A percentile compares a stretch with the other conserved stretches of the same genome.
These are phyloP conservation scores for Conus canariensis DNA, from an alignment of 2,888 invertebrate genomes.

Conservation along the genomic window DNA sequence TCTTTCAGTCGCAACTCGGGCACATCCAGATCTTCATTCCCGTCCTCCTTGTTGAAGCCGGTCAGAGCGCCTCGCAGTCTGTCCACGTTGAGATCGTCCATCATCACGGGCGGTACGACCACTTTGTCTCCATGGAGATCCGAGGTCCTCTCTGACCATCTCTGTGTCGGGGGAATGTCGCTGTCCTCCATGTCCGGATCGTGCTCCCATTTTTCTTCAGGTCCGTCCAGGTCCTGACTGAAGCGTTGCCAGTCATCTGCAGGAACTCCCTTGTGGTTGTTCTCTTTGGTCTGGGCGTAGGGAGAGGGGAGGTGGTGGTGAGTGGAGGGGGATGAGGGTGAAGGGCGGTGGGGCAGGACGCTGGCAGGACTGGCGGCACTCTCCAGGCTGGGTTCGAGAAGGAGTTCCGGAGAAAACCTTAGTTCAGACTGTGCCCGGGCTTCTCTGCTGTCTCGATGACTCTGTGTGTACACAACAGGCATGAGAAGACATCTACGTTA, in stretches of 20 bases:
- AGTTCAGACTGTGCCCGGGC: neutral
- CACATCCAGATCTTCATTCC: neutral
- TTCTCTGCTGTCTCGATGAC: neutral
- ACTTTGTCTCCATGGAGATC: neutral
- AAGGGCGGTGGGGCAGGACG: neutral
- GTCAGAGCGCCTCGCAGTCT: neutral
- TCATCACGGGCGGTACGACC: neutral
- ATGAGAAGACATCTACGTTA: too few species aligned
- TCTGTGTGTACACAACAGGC: neutral
- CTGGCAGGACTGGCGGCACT: slow-evolving; percentile 7
- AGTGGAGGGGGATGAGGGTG: neutral
- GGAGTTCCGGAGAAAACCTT: neutral
- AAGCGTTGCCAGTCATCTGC: neutral
- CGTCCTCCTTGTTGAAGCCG: neutral
- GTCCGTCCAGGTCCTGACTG: neutral
- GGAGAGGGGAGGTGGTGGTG: neutral
- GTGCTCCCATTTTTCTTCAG: neutral
- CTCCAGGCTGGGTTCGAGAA: slow-evolving; percentile 3
- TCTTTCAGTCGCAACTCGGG: neutral
- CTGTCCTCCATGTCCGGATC: neutral
- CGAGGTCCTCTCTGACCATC: neutral
- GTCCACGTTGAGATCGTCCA: neutral
- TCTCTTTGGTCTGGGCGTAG: neutral
- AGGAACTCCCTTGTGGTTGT: neutral
- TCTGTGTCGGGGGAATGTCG: neutral